Percentiles rank a stretch among this genome's conserved stretches.
Conservation (phyloP, 1,140 invertebrate species). For the Lethrus apterus region DNA sequence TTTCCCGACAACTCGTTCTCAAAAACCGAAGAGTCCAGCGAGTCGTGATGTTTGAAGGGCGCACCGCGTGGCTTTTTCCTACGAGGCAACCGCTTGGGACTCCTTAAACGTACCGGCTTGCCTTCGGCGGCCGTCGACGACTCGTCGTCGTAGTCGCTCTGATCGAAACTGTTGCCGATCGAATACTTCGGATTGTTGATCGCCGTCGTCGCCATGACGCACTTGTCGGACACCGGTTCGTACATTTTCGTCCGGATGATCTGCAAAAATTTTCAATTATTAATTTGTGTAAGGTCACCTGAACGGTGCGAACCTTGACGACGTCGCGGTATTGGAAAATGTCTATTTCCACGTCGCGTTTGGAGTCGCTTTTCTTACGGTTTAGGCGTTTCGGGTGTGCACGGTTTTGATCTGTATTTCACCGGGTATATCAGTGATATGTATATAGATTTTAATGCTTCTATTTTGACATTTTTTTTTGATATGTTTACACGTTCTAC, state of each 20-base stretch:
- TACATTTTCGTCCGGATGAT: conserved; percentile 22
- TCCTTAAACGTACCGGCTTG: background rate
- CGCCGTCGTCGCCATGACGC: conserved; percentile 16
- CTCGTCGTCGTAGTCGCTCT: conserved; percentile 17
- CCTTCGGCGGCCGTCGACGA: conserved; percentile 9
- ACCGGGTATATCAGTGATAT: too few relatives aligned
- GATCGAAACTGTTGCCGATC: conserved; percentile 3
- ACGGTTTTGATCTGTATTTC: too few relatives aligned
- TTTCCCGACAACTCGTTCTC: background rate
- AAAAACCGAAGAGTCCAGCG: background rate
- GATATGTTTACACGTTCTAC: too few relatives aligned
- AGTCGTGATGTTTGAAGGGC: background rate
- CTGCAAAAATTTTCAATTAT: conserved; percentile 13
- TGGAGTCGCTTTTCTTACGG: too few relatives aligned
- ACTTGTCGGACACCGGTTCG: conserved; percentile 23
- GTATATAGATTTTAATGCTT: too few relatives aligned
- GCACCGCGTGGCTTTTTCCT: background rate
- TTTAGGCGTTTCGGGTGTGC: too few relatives aligned
- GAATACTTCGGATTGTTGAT: background rate
- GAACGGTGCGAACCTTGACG: conserved; percentile 2
- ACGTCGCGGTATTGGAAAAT: background rate
- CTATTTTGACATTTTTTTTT: too few relatives aligned
- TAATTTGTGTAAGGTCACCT: too few relatives aligned
- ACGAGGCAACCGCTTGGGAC: background rate
- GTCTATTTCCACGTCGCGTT: too few relatives aligned